Base-by-base conservation (phyloP, 2,797 vertebrate genomes). In the Halcyon chelicuti region DNA sequence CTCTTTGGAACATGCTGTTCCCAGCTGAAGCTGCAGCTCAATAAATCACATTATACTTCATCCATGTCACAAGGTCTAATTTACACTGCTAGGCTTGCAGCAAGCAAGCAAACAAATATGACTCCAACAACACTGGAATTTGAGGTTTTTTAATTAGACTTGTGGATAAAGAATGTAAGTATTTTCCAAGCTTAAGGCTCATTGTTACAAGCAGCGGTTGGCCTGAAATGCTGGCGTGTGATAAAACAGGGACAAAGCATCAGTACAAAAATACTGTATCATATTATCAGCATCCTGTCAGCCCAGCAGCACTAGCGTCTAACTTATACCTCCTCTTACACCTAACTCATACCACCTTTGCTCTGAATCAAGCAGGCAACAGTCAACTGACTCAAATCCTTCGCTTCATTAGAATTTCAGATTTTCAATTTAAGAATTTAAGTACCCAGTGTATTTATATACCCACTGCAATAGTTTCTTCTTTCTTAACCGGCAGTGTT, bases 121-220 rank as follows among this genome's bases (percentile, higher is more conserved):
- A 86, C 72, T 82, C 39, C 77, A 82, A 52, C 25, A 79, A 73
- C 70, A 73, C 0, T 93, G 90, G 86, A 95, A 94, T 94, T 60
- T 72, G 85, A 3, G 0, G 3, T 5, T 75, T 82, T 95, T 80
- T 26, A 94, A 95, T 96, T 92, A 94, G 80, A 73, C 74, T 96
- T 87, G 93, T 70, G 86, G 86, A 57, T 94, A 71, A 93, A 96
- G 86, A 88, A 95, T 47, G 10, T 79, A 94, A 93, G 93, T 62
- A 79, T 95, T 96, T 96, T 96, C 95, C 95, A 93, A 47, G 92
- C 96, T 93, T 87, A 93, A 91, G 94, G 95, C 96, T 96, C 71
- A 94, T 92, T 93, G 94, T 96, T 95, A 93, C 4, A 23, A 93
- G 67, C 93, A 96, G 93, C 15, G 10, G 92, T 93, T 94, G 92